A percentile compares a stretch with the other conserved stretches of the same genome.
Conservation (phyloP, 1,140 invertebrate genomes). For the Octopus bimaculoides region DNA sequence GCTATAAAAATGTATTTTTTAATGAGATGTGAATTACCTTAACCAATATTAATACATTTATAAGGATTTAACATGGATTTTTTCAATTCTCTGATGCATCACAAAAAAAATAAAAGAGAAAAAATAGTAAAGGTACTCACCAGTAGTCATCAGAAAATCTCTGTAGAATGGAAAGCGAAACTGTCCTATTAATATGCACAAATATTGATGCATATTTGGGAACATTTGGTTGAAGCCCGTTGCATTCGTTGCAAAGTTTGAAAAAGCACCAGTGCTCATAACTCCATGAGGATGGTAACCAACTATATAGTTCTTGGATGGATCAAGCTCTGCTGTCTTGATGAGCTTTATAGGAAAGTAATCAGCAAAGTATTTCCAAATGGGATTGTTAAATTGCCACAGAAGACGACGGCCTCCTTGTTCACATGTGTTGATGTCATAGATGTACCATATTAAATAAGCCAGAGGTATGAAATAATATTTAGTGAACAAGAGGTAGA, state of each 20-base stretch:
- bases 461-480: conserved; percentile 60
- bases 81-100: too few species aligned
- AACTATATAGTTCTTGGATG: conserved; percentile 80
- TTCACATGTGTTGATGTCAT: conserved; percentile 65
- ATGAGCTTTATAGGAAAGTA: conserved; percentile 84
- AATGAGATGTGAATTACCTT: too few species aligned
- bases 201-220: conserved; percentile 71
- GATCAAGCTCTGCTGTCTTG: conserved; percentile 77
- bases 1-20: too few species aligned
- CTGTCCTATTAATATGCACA: conserved; percentile 76
- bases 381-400: conserved; percentile 67
- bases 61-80: too few species aligned
- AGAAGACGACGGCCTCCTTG: conserved; percentile 65
- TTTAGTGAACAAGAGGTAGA: conserved; percentile 58
- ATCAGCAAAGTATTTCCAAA: conserved; percentile 73
- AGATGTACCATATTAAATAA: conserved; percentile 71
- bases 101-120: too few species aligned
- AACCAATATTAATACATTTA: too few species aligned
- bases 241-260: conserved; percentile 77
- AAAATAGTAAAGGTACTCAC: conserved; percentile 25
- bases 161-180: conserved; percentile 81
- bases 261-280: conserved; percentile 72
- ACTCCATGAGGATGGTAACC: conserved; percentile 89
- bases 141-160: conserved; percentile 63
- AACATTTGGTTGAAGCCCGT: conserved; percentile 71